Evolutionary conservation across 2,888 invertebrate genomes (phyloP), one percentile per base, ranked within the genome.

Genomic region (Coenonympha glycerion): DNA sequence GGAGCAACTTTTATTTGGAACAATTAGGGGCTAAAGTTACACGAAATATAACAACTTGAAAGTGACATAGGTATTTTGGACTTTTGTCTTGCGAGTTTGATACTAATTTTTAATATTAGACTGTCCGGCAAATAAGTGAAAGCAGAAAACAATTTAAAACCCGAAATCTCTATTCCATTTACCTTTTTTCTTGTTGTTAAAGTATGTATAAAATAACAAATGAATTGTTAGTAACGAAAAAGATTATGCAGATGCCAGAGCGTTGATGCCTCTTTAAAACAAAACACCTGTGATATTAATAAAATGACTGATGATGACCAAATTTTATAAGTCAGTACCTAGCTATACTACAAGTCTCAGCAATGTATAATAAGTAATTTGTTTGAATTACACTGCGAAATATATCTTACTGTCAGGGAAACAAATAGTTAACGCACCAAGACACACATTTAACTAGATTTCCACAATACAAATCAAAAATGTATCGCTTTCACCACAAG

Each of bases 401-500:
- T 11, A 2, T 15, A 8, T 4, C 2, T 13, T 24, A 15, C n/a
- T 15, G 5, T 24, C 8, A 9, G 8, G 15, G 24, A 24, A 11
- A 28, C 19, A 19, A 21, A 44, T 21, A 22, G 21, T 19, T 22
- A 44, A 44, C 31, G 31, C 33, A 28, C 11, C 28, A 33, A 33
- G 22, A 31, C 33, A 22, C 44, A 21, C 31, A 15, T 33, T 16
- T 13, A 15, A 19, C 31, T 44, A 44, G 21, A 52, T 50, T 39
- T 50, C 39, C 26, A 36, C 36, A 28, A 44, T 45, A 24, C 31
- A 41, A 40, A 49, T 48, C 39, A 31, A 51, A 49, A 49, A 47
- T 37, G 15, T 26, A 30, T 53, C 30, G 49, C 49, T 52, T 54
- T 50, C 52, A 55, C 50, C 48, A 39, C 49, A 48, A 46, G 40